phyloP scores from a whole-genome alignment of 2,797 vertebrate species.

The Gymnothorax javanicus region DNA sequence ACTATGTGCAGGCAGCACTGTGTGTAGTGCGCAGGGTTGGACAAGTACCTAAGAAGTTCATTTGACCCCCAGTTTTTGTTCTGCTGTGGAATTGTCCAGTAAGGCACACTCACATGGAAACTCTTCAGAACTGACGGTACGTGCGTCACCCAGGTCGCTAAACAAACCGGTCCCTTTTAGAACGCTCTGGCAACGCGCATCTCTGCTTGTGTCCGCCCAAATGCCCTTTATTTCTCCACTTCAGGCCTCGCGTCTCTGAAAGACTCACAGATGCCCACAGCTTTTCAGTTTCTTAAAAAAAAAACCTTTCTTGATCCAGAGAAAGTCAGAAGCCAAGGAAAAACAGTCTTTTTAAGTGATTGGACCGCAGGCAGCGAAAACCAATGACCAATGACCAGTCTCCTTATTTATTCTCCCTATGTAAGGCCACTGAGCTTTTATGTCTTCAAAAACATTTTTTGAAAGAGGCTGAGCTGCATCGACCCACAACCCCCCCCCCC shows the following conservation, averaged over 20 bases:
- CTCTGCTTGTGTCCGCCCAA: not conserved
- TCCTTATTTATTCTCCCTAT: conserved; percentile 44
- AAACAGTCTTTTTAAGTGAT: not conserved
- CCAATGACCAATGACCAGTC: conserved; percentile 17
- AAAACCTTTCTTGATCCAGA: not conserved
- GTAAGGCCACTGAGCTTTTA: conserved; percentile 26
- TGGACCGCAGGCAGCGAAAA: not conserved
- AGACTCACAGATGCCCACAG: not conserved
- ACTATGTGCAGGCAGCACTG: conserved; percentile 54
- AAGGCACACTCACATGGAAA: not conserved
- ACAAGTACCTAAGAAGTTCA: not conserved
- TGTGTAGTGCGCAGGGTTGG: conserved; percentile 57
- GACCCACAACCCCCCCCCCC: not conserved
- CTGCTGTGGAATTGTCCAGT: not conserved
- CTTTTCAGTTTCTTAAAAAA: not conserved
- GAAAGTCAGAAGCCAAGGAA: not conserved
- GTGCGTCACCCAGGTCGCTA: not conserved
- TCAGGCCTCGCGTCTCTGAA: not conserved
- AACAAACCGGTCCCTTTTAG: not conserved
- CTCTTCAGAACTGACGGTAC: not conserved
- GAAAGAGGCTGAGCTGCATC: conserved; percentile 42
- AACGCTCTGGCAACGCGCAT: not conserved
- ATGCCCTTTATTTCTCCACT: not conserved
- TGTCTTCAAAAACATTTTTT: conserved; percentile 30
- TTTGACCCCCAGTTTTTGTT: not conserved